A percentile compares a stretch with the other conserved stretches of the same genome.
Conservation (phyloP, 2,888 invertebrate genomes). For the Trissolcus japonicus region DNA sequence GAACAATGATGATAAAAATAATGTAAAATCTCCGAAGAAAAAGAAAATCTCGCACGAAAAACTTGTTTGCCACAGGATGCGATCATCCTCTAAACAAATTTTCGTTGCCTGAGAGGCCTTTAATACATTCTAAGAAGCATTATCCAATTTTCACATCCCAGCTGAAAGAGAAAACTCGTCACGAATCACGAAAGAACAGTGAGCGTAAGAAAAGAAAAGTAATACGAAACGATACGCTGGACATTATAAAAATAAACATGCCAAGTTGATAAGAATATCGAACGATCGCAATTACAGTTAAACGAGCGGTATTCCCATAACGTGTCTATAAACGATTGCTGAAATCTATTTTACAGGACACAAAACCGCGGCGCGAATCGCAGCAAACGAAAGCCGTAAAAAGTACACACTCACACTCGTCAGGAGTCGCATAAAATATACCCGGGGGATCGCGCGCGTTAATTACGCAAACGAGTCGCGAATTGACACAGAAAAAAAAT, state of each 20-base stretch:
- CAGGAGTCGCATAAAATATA: conserved; percentile 48
- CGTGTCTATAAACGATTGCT: conserved; percentile 24
- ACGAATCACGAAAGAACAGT: background rate
- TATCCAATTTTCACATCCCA: conserved; percentile 48
- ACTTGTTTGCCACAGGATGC: conserved; percentile 28
- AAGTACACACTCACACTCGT: conserved; percentile 25
- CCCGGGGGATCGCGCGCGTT: conserved; percentile 34
- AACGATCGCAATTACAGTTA: conserved; percentile 52
- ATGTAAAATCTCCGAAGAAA: conserved; percentile 2
- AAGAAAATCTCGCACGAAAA: conserved; percentile 7
- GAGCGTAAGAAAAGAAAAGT: conserved; percentile 1
- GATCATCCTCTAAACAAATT: conserved; percentile 22
- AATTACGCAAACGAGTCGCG: conserved; percentile 55
- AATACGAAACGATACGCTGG: conserved; percentile 1
- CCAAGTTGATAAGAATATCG: conserved; percentile 43
- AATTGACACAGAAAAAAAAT: conserved; percentile 49
- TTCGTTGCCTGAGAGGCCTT: conserved; percentile 17
- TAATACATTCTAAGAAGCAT: conserved; percentile 46
- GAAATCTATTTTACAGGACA: conserved; percentile 53
- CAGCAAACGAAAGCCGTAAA: conserved; percentile 39
- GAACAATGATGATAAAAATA: conserved; percentile 11
- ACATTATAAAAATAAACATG: conserved; percentile 49
- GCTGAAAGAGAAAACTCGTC: background rate
- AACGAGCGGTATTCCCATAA: conserved; percentile 40
- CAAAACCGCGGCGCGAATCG: conserved; percentile 38